Evolutionary conservation across 2,888 invertebrate species (phyloP).

Genomic region (Anticlea derivata): DNA sequence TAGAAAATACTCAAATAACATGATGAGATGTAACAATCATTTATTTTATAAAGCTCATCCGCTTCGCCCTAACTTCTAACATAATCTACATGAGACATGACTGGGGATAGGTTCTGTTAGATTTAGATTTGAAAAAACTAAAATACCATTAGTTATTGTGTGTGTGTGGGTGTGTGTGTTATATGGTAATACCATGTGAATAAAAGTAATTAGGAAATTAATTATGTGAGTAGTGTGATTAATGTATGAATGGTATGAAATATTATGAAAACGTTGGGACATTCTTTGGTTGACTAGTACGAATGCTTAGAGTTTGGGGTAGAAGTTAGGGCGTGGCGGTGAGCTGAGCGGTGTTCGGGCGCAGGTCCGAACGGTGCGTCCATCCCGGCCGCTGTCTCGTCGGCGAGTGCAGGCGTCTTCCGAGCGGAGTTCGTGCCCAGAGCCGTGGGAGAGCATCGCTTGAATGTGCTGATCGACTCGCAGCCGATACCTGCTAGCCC

Average conservation of each 20-base stretch:
- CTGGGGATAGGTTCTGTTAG: neutral
- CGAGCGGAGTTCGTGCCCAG: constrained; percentile 96
- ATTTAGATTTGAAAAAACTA: neutral
- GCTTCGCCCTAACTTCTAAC: constrained; percentile 83
- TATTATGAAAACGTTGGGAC: too few relatives aligned
- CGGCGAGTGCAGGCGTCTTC: constrained; percentile 91
- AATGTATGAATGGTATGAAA: too few relatives aligned
- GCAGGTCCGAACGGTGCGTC: constrained; percentile 96
- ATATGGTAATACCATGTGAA: neutral
- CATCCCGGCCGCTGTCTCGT: constrained; percentile 94
- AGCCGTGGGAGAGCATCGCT: constrained; percentile 95
- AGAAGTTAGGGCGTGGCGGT: constrained; percentile 67
- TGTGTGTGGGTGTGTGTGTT: neutral
- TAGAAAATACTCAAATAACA: constrained; percentile 58
- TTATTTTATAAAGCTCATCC: constrained; percentile 65
- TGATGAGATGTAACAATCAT: constrained; percentile 61
- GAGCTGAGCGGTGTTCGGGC: constrained; percentile 66
- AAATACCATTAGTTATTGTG: too few relatives aligned
- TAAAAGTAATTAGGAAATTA: neutral
- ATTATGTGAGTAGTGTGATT: too few relatives aligned
- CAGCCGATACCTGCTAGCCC: constrained; percentile 95
- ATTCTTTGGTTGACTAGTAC: too few relatives aligned
- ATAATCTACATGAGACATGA: constrained; percentile 38
- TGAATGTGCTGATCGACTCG: constrained; percentile 93
- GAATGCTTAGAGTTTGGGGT: constrained; percentile 9